These are phyloP conservation scores for Xiphophorus birchmanni DNA, from an alignment of 2,797 vertebrate species.

Conservation along the genomic window DNA sequence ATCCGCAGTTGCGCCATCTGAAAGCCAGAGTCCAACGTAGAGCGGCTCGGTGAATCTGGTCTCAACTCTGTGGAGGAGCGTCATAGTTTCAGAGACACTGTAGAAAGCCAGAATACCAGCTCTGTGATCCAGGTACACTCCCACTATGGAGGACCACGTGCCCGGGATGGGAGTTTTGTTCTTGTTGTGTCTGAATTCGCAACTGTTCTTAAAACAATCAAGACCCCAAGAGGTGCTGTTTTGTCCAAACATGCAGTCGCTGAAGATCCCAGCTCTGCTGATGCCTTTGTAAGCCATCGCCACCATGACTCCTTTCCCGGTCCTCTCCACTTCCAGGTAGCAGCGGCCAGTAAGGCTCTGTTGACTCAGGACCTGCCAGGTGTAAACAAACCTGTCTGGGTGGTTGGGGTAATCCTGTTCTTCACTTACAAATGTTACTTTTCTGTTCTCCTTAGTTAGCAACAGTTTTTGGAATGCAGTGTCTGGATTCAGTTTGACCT, in stretches of 20 bases:
- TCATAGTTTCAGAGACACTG: background rate
- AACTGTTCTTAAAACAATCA: constrained; percentile 24
- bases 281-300: constrained; percentile 21
- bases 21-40: constrained; percentile 35
- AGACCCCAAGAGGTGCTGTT: constrained; percentile 33
- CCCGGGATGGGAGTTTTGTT: background rate
- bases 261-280: background rate
- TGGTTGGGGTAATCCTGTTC: background rate
- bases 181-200: constrained; percentile 21
- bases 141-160: constrained; percentile 15
- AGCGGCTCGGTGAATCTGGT: constrained; percentile 1
- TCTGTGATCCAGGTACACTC: constrained; percentile 33
- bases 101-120: constrained; percentile 32
- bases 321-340: constrained; percentile 41
- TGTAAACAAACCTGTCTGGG: constrained; percentile 23
- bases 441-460: constrained; percentile 11
- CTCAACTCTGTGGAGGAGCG: constrained; percentile 2
- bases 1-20: constrained; percentile 19
- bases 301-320: constrained; percentile 5
- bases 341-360: constrained; percentile 26
- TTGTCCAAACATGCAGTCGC: constrained; percentile 26
- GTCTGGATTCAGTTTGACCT: constrained; percentile 29
- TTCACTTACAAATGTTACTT: background rate
- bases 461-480: constrained; percentile 22
- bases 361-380: constrained; percentile 44